A percentile compares a stretch with the other conserved stretches of the same genome.
These are phyloP conservation scores for Euleptes europaea DNA, from an alignment of 2,113 vertebrate genomes.

Conservation along the genomic window DNA sequence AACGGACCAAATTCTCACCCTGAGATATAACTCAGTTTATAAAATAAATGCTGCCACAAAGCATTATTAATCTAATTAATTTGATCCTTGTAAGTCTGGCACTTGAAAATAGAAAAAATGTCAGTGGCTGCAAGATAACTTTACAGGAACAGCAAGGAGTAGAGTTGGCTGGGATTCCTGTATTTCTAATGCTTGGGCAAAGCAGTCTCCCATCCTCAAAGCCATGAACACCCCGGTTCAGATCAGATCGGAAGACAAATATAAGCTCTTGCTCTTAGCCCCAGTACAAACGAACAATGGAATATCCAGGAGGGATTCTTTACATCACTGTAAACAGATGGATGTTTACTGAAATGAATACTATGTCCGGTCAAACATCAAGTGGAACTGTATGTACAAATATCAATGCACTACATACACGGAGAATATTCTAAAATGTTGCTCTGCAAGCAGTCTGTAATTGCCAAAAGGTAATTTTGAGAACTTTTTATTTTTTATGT, in stretches of 20 bases:
- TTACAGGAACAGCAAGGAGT: background rate
- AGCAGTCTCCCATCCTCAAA: background rate
- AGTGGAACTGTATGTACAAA: conserved; percentile 13
- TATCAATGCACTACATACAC: conserved; percentile 20
- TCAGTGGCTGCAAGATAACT: background rate
- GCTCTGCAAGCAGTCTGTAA: conserved; percentile 36
- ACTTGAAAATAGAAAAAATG: background rate
- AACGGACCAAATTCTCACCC: background rate
- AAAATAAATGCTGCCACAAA: background rate
- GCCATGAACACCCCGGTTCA: background rate
- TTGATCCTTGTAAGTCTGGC: background rate
- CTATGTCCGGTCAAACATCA: conserved; percentile 40
- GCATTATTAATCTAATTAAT: background rate
- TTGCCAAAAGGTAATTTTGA: conserved; percentile 1
- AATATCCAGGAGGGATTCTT: conserved; percentile 29
- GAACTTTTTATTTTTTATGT: background rate
- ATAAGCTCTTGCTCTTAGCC: background rate
- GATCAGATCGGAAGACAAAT: background rate
- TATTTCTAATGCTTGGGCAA: background rate
- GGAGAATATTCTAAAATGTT: conserved; percentile 43
- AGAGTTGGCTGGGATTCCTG: background rate
- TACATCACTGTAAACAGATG: conserved; percentile 51
- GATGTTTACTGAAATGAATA: conserved; percentile 45
- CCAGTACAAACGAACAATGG: conserved; percentile 40
- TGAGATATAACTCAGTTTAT: background rate